A percentile compares a stretch with the other conserved stretches of the same genome.
These are phyloP conservation scores for Nyctibius grandis DNA, from an alignment of 2,797 vertebrate species.

Conservation along the genomic window DNA sequence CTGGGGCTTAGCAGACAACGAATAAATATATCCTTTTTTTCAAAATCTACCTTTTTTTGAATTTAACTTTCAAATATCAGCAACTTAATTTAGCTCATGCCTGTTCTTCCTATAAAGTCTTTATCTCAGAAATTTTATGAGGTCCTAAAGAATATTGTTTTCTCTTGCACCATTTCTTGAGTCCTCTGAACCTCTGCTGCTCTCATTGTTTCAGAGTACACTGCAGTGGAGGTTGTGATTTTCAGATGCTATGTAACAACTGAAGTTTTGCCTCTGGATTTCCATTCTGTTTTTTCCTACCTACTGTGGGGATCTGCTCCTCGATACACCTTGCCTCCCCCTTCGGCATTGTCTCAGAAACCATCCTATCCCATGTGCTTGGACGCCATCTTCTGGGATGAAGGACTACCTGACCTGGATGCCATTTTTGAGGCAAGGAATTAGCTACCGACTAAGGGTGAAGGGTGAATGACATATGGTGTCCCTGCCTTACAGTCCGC, in stretches of 20 bases:
- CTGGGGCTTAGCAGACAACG: neutral
- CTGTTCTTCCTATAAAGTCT: neutral
- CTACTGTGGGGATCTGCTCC: too few relatives aligned
- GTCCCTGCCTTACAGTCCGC: too few relatives aligned
- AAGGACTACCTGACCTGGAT: too few relatives aligned
- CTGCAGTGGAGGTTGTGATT: neutral
- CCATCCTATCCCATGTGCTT: too few relatives aligned
- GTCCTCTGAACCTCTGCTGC: neutral
- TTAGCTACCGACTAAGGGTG: too few relatives aligned
- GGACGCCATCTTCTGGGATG: too few relatives aligned
- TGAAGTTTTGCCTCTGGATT: neutral
- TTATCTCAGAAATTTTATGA: neutral
- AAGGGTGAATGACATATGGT: too few relatives aligned
- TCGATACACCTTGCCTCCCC: too few relatives aligned
- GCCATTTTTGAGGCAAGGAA: too few relatives aligned
- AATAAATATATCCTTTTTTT: neutral
- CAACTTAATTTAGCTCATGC: neutral
- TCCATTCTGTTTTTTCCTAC: neutral
- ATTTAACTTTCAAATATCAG: neutral
- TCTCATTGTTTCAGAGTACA: neutral
- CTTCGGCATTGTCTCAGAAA: too few relatives aligned
- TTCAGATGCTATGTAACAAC: neutral
- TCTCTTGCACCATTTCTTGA: neutral
- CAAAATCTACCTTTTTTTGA: neutral
- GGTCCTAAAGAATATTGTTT: neutral